These are phyloP conservation scores for Synanceia verrucosa DNA, from an alignment of 2,797 vertebrate species.

Conservation along the genomic window DNA sequence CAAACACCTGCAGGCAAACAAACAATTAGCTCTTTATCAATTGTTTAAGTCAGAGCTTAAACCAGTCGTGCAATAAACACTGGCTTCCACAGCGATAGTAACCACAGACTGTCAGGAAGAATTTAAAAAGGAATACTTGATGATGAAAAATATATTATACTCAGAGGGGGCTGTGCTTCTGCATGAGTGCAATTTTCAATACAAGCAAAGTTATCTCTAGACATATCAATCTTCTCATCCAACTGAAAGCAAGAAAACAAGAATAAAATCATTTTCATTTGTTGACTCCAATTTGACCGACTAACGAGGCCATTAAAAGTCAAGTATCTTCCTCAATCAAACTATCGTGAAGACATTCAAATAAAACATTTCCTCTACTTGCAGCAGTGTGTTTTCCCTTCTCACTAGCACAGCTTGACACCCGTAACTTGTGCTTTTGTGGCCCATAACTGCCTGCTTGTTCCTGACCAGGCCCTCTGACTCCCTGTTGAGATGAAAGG, in stretches of 20 bases:
- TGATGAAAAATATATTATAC: not conserved
- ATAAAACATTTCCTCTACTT: slow-evolving; percentile 73
- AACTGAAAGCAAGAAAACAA: not conserved
- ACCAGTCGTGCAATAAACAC: not conserved
- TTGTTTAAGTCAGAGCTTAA: not conserved
- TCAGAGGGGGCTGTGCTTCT: not conserved
- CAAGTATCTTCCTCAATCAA: slow-evolving; percentile 39
- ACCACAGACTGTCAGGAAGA: not conserved
- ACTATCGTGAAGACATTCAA: slow-evolving; percentile 50
- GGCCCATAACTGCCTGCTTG: slow-evolving; percentile 64
- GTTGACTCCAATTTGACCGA: not conserved
- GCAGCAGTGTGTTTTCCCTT: slow-evolving; percentile 59
- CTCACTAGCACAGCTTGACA: slow-evolving; percentile 56
- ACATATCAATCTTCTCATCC: not conserved
- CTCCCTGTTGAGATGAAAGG: slow-evolving; percentile 79
- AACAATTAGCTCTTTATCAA: not conserved
- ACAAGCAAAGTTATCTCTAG: not conserved
- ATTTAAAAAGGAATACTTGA: not conserved
- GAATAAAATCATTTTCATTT: not conserved
- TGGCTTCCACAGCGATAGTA: not conserved
- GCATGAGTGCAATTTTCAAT: no score
- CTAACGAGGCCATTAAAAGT: slow-evolving; percentile 13
- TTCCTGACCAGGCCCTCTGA: slow-evolving; percentile 68
- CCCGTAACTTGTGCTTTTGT: slow-evolving; percentile 70
- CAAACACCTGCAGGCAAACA: slow-evolving; percentile 43